phyloP scores from a whole-genome alignment of 23 tunicate genomes.

The Ascidia mentula region DNA sequence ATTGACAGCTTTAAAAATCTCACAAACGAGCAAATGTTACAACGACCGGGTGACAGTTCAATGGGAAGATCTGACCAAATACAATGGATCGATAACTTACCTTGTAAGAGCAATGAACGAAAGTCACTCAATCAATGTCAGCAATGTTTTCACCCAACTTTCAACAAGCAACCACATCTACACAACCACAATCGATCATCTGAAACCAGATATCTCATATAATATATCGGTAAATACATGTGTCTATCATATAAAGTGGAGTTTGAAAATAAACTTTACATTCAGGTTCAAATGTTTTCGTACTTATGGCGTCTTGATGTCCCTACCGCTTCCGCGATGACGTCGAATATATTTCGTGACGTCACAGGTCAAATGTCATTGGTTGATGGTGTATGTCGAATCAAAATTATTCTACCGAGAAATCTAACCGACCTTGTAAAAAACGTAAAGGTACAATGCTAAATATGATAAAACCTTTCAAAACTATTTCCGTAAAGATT shows the following conservation, averaged over 20 bases:
- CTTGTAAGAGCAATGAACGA: background rate
- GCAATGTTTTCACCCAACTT: background rate
- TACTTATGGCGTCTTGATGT: background rate
- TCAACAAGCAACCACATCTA: conserved; percentile 1
- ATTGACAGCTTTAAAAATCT: background rate
- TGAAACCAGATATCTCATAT: background rate
- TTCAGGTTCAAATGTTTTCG: background rate
- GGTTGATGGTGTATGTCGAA: background rate
- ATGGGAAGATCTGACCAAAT: background rate
- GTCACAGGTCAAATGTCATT: background rate
- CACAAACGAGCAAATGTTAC: background rate
- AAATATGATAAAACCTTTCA: too few relatives aligned
- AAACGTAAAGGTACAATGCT: too few relatives aligned
- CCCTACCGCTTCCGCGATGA: background rate
- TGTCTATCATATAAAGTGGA: background rate
- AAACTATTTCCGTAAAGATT: too few relatives aligned
- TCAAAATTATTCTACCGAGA: background rate
- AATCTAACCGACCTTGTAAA: too few relatives aligned
- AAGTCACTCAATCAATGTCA: background rate
- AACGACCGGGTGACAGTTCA: background rate
- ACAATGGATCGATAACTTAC: background rate
- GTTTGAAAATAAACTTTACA: background rate
- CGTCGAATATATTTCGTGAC: background rate
- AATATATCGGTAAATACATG: background rate
- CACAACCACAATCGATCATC: background rate